Conservation (phyloP, 2,113 vertebrate genomes). For the Hemiscyllium ocellatum region DNA sequence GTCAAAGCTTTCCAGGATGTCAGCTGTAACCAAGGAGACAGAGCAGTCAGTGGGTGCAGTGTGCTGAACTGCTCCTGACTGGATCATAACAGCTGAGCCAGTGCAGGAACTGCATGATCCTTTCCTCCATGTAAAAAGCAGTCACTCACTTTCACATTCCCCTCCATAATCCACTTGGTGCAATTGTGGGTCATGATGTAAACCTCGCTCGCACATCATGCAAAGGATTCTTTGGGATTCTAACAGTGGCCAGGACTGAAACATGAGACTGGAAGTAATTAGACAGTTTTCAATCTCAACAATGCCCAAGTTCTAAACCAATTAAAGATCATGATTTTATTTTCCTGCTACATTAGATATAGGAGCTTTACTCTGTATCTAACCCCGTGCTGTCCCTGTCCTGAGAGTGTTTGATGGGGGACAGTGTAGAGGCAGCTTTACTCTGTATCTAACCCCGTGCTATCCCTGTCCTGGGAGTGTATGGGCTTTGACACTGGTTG, state of each 20-base stretch:
- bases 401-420: no score
- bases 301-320: not conserved
- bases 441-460: no score
- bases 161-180: not conserved
- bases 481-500: no score
- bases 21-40: slow-evolving; percentile 46
- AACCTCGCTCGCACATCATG: not conserved
- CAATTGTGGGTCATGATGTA: not conserved
- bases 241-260: no score
- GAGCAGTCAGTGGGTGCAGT: not conserved
- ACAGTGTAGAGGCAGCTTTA: no score
- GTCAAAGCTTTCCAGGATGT: slow-evolving; percentile 63
- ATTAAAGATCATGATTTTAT: not conserved
- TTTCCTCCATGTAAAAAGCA: not conserved
- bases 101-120: not conserved
- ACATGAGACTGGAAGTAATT: not conserved
- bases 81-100: not conserved
- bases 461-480: no score
- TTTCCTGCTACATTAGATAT: not conserved
- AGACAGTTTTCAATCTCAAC: fast-evolving
- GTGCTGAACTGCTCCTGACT: not conserved
- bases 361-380: not conserved
- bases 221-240: not conserved
- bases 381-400: not conserved
- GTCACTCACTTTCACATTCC: not conserved